phyloP scores from a whole-genome alignment of 2,888 invertebrate genomes.

The Parelbella ahira region DNA sequence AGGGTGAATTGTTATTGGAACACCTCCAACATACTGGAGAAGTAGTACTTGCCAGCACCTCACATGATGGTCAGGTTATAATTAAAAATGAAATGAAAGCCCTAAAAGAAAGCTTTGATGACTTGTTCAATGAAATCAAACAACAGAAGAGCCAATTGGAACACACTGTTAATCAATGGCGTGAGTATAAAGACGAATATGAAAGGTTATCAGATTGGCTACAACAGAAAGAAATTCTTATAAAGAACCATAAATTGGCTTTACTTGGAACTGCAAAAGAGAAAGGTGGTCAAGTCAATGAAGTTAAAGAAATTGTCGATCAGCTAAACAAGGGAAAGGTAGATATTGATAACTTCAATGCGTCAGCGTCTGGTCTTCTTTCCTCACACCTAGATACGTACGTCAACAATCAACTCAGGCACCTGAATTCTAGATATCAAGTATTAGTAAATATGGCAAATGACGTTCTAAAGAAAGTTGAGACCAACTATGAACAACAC shows the following conservation, averaged over 20 bases:
- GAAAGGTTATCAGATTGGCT: slow-evolving; percentile 95
- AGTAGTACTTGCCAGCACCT: slow-evolving; percentile 91
- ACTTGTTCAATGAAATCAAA: slow-evolving; percentile 91
- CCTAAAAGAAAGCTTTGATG: slow-evolving; percentile 90
- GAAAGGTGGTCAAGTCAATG: slow-evolving; percentile 91
- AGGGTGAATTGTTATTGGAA: slow-evolving; percentile 92
- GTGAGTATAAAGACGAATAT: slow-evolving; percentile 95
- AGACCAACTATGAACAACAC: slow-evolving; percentile 93
- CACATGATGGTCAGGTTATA: slow-evolving; percentile 87
- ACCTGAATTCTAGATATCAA: slow-evolving; percentile 93
- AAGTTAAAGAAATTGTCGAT: slow-evolving; percentile 88
- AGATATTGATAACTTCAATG: slow-evolving; percentile 91
- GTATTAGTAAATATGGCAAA: slow-evolving; percentile 93
- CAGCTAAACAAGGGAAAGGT: slow-evolving; percentile 88
- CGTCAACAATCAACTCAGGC: slow-evolving; percentile 91
- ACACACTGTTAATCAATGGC: slow-evolving; percentile 90
- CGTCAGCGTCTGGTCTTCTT: slow-evolving; percentile 86
- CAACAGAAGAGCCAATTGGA: slow-evolving; percentile 92
- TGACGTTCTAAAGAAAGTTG: slow-evolving; percentile 94
- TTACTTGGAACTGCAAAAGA: slow-evolving; percentile 89
- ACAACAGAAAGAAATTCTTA: slow-evolving; percentile 93
- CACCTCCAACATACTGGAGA: slow-evolving; percentile 93
- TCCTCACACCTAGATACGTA: slow-evolving; percentile 93
- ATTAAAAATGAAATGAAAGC: slow-evolving; percentile 93
- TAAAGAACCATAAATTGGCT: slow-evolving; percentile 93